phyloP scores from a whole-genome alignment of 1,140 invertebrate genomes.

The Cepaea nemoralis region DNA sequence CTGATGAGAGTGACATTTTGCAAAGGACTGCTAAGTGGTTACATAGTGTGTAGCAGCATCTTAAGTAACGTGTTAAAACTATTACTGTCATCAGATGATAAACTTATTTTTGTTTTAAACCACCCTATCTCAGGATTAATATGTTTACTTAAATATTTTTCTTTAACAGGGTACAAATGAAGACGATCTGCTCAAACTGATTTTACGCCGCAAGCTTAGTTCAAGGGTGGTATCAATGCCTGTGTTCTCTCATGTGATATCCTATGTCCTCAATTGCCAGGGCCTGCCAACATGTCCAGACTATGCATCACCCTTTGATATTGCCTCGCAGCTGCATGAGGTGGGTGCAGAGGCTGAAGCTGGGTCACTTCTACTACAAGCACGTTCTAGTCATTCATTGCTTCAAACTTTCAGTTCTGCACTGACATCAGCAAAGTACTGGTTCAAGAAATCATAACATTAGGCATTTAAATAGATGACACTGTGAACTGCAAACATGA shows the following conservation, averaged over 20 bases:
- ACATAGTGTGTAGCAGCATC: too few relatives aligned
- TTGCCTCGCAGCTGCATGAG: slow-evolving; percentile 48
- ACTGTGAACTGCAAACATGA: not conserved
- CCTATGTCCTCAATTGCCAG: slow-evolving; percentile 49
- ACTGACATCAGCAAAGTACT: slow-evolving; percentile 43
- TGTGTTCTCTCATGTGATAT: slow-evolving; percentile 47
- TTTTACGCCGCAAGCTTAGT: slow-evolving; percentile 49
- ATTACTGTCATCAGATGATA: too few relatives aligned
- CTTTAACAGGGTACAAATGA: slow-evolving; percentile 30
- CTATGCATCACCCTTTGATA: slow-evolving; percentile 30
- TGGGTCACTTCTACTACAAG: slow-evolving; percentile 55
- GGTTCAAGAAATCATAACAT: slow-evolving; percentile 45
- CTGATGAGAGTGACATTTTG: too few relatives aligned
- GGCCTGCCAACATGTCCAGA: slow-evolving; percentile 45
- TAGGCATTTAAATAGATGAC: not conserved
- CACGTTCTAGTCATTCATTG: slow-evolving; percentile 49
- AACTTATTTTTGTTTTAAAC: too few relatives aligned
- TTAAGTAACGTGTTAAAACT: too few relatives aligned
- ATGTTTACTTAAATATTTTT: too few relatives aligned
- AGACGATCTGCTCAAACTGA: slow-evolving; percentile 45
- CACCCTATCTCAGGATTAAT: too few relatives aligned
- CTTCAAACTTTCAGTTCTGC: slow-evolving; percentile 58
- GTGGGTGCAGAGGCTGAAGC: slow-evolving; percentile 58
- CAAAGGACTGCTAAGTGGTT: too few relatives aligned
- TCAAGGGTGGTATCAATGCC: slow-evolving; percentile 44